Evolutionary conservation across 2,113 vertebrate genomes (phyloP).

Genomic region (Equus przewalskii): DNA sequence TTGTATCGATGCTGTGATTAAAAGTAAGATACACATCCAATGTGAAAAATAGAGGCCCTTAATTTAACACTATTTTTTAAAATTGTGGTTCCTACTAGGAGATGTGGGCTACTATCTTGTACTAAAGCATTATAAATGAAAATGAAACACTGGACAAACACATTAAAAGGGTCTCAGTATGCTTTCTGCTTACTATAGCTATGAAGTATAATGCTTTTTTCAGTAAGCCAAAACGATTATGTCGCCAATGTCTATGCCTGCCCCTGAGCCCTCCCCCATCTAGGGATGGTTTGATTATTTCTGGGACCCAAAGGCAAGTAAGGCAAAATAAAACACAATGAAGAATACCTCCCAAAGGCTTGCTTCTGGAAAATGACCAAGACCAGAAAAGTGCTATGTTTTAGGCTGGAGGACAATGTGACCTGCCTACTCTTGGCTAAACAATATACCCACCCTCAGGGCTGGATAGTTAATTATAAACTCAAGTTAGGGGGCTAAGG

Average conservation of each 20-base stretch:
- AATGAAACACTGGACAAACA: constrained; percentile 47
- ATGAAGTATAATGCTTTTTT: background rate
- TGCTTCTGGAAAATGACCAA: constrained; percentile 54
- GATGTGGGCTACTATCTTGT: background rate
- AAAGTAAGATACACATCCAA: background rate
- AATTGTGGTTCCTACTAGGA: background rate
- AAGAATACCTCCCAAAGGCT: background rate
- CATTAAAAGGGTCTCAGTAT: background rate
- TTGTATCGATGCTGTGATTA: background rate
- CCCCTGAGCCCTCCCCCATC: background rate
- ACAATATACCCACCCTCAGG: constrained; percentile 27
- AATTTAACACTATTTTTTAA: background rate
- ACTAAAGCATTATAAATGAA: constrained; percentile 44
- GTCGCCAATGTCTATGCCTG: background rate
- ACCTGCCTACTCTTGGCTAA: constrained; percentile 11
- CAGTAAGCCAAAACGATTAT: constrained; percentile 5
- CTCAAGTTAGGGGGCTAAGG: background rate
- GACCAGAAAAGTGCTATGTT: background rate
- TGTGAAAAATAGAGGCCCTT: background rate
- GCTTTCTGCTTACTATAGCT: background rate
- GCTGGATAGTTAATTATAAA: constrained; percentile 56
- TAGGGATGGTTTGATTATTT: background rate
- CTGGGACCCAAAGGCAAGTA: constrained; percentile 20
- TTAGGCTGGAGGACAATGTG: constrained; percentile 2
- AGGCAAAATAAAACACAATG: constrained; percentile 38